phyloP scores from a whole-genome alignment of 2,113 vertebrate genomes.

The Myrmophylax atrothorax region DNA sequence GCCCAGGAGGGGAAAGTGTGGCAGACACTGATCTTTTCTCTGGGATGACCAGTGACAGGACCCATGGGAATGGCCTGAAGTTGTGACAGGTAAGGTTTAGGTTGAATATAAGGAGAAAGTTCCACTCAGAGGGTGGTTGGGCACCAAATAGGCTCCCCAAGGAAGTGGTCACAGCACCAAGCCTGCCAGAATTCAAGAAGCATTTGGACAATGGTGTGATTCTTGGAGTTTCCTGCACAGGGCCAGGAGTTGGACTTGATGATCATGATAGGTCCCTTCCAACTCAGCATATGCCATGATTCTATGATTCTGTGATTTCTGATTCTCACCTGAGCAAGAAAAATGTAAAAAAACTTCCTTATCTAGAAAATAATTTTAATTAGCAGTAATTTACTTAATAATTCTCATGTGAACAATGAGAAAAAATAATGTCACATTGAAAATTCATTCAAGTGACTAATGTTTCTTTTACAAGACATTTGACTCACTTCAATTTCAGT shows the following conservation, averaged over 20 bases:
- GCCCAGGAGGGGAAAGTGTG: neutral
- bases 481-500: neutral
- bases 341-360: neutral
- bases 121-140: neutral
- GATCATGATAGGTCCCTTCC: neutral
- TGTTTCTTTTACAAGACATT: neutral
- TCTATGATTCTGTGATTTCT: neutral
- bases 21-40: neutral
- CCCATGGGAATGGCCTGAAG: neutral
- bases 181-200: neutral
- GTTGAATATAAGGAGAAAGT: neutral
- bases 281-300: neutral
- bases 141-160: neutral
- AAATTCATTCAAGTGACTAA: conserved; percentile 9
- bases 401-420: neutral
- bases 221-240: neutral
- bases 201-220: neutral
- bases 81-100: neutral
- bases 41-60: neutral
- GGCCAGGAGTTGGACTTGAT: neutral
- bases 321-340: neutral
- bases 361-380: conserved; percentile 20
- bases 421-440: neutral
- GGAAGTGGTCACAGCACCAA: neutral
- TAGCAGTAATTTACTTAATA: conserved; percentile 10